These are phyloP conservation scores for Pachyramphus minor DNA, from an alignment of 2,113 vertebrate species.

Conservation along the genomic window DNA sequence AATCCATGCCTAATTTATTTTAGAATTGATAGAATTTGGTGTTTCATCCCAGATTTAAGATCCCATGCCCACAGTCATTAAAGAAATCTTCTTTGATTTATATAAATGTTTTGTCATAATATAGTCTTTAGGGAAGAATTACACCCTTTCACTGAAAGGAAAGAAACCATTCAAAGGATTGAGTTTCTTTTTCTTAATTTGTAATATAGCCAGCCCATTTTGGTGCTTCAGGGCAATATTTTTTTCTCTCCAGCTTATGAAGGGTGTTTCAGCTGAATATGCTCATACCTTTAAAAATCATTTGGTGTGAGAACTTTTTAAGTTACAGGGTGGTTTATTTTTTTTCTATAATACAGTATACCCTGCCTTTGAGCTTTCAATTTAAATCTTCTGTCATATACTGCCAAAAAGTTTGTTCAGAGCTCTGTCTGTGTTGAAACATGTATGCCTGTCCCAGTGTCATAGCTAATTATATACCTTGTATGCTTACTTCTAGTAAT, in stretches of 20 bases:
- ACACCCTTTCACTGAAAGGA: conserved; percentile 63
- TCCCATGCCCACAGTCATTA: conserved; percentile 34
- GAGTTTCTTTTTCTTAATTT: conserved; percentile 49
- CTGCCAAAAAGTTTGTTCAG: conserved; percentile 78
- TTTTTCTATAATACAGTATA: conserved; percentile 27
- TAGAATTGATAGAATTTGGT: conserved; percentile 62
- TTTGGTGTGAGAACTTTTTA: conserved; percentile 73
- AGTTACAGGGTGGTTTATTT: conserved; percentile 17
- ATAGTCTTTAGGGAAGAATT: conserved; percentile 59
- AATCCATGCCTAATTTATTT: conserved; percentile 60
- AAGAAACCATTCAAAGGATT: conserved; percentile 60
- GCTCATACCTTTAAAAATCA: conserved; percentile 71
- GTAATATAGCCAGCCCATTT: conserved; percentile 52
- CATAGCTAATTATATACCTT: conserved; percentile 88
- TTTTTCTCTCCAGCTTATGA: conserved; percentile 56
- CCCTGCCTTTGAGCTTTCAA: conserved; percentile 73
- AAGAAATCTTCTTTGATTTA: conserved; percentile 61
- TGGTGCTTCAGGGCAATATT: conserved; percentile 60
- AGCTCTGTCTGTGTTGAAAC: conserved; percentile 76
- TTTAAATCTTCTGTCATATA: conserved; percentile 79
- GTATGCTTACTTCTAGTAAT: conserved; percentile 81
- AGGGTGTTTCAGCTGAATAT: conserved; percentile 71
- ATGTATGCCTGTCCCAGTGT: conserved; percentile 82
- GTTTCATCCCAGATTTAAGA: conserved; percentile 61
- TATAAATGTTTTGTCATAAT: conserved; percentile 59